Evolutionary conservation across 2,888 invertebrate genomes (phyloP).

Genomic region (Sminthurinus aureus): DNA sequence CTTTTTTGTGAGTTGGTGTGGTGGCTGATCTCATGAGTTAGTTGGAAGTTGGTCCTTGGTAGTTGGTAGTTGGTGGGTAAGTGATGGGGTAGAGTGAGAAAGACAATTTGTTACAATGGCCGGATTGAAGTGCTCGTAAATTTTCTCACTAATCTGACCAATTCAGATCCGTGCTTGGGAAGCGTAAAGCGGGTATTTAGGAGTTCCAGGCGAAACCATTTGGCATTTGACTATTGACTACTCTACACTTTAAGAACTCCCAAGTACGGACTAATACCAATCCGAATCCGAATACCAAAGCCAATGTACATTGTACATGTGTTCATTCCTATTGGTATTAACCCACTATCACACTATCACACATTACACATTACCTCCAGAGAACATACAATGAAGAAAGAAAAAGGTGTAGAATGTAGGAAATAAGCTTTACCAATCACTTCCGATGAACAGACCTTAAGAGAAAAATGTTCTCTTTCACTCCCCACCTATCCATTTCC

Average conservation of each 20-base stretch:
- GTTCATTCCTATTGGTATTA: too few species aligned
- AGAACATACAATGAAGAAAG: too few species aligned
- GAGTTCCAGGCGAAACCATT: not conserved
- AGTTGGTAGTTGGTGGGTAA: not conserved
- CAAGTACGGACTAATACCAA: not conserved
- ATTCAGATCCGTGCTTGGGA: slow-evolving; percentile 28
- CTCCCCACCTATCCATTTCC: not conserved
- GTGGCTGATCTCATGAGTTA: not conserved
- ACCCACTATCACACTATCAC: too few species aligned
- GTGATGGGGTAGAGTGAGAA: slow-evolving; percentile 29
- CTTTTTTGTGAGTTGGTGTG: not conserved
- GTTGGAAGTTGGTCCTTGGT: not conserved
- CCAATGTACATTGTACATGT: too few species aligned
- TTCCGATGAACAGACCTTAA: slow-evolving; percentile 31
- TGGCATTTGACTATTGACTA: not conserved
- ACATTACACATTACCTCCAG: too few species aligned
- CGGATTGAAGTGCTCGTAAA: slow-evolving; percentile 35
- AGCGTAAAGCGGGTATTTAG: slow-evolving; percentile 25
- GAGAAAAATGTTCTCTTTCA: not conserved
- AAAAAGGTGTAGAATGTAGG: not conserved
- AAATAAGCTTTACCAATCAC: slow-evolving; percentile 34
- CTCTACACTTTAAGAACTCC: slow-evolving; percentile 5
- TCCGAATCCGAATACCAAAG: too few species aligned
- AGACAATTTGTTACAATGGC: slow-evolving; percentile 38
- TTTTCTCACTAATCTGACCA: slow-evolving; percentile 39